Percentiles rank a stretch among this genome's conserved stretches.
phyloP scores from a whole-genome alignment of 2,113 vertebrate species.

The Mesitornis unicolor region DNA sequence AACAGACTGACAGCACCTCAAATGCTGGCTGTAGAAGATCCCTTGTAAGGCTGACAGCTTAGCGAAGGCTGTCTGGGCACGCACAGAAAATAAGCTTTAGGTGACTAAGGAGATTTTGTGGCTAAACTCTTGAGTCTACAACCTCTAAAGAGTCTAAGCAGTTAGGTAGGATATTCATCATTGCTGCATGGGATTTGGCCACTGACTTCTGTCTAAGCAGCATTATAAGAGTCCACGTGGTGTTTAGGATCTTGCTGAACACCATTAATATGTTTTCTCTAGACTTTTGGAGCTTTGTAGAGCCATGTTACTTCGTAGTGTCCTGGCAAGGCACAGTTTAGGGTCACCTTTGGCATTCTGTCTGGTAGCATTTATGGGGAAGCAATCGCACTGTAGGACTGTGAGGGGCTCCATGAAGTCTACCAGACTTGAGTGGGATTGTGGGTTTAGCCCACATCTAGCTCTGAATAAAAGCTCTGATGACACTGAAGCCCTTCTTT shows the following conservation, averaged over 20 bases:
- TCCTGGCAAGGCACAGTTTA: background rate
- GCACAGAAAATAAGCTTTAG: conserved; percentile 26
- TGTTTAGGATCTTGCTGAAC: background rate
- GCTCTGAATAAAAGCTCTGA: background rate
- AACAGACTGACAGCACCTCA: background rate
- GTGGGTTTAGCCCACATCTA: background rate
- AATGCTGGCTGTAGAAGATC: background rate
- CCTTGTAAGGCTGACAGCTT: background rate
- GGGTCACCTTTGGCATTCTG: background rate
- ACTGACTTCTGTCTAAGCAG: background rate
- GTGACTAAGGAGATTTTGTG: conserved; percentile 27
- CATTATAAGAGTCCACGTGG: background rate
- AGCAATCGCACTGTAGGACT: background rate
- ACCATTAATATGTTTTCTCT: background rate
- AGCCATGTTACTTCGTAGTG: accelerated
- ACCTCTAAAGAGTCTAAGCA: background rate
- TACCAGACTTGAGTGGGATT: background rate
- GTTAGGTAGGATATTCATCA: background rate
- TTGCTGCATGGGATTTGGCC: background rate
- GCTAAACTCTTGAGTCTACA: background rate
- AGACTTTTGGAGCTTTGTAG: background rate
- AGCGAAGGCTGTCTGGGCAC: background rate
- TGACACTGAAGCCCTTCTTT: background rate
- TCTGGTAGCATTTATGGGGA: background rate
- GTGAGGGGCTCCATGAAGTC: background rate